Conservation (phyloP, 2,113 vertebrate species). For the Brienomyrus brachyistius region DNA sequence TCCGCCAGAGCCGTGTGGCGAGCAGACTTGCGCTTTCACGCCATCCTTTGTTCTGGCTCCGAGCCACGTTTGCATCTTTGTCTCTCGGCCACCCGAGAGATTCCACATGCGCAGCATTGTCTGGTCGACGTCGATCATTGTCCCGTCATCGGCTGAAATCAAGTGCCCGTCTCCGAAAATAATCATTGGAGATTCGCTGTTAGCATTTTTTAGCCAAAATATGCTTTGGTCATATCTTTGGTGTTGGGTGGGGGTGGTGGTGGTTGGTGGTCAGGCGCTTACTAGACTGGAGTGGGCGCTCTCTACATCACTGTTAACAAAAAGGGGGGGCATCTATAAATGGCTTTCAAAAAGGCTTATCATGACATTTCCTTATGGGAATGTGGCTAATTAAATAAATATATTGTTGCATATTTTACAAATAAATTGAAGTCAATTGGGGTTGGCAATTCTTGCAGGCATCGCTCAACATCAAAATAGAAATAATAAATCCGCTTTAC, state of each 20-base stretch:
- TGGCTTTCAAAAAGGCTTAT: constrained; percentile 16
- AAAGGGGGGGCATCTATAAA: not conserved
- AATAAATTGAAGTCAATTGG: constrained; percentile 31
- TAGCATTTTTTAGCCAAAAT: constrained; percentile 1
- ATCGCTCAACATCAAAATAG: constrained; percentile 25
- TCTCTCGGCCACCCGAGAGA: not conserved
- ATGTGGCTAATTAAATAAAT: constrained; percentile 26
- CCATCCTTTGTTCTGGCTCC: constrained; percentile 16
- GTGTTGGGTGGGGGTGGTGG: not conserved
- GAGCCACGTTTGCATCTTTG: not conserved
- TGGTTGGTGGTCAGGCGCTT: not conserved
- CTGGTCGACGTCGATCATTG: constrained; percentile 4
- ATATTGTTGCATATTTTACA: constrained; percentile 26
- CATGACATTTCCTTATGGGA: constrained; percentile 23
- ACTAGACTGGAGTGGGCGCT: not conserved
- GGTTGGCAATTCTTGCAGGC: constrained; percentile 26
- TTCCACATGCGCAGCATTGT: not conserved
- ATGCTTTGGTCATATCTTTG: not conserved
- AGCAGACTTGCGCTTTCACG: not conserved
- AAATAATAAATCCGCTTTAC: constrained; percentile 21
- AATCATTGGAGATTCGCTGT: not conserved
- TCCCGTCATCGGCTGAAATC: not conserved
- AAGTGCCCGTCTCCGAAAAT: not conserved
- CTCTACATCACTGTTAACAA: not conserved
- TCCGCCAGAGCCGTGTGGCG: not conserved